Evolutionary conservation across 2,113 vertebrate species (phyloP).

Genomic region (Lycaon pictus): DNA sequence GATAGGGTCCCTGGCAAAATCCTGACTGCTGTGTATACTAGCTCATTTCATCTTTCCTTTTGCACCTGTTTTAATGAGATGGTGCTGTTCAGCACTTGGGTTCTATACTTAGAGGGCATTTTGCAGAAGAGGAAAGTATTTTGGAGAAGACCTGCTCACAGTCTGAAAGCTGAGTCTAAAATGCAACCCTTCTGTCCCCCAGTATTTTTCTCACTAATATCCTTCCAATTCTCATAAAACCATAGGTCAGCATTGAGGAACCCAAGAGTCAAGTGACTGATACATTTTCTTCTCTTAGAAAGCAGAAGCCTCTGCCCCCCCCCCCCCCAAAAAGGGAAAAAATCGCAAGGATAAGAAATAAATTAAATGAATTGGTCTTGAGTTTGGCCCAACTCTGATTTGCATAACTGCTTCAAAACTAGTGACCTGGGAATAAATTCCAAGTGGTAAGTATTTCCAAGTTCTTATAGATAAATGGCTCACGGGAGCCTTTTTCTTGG

Average conservation of each 20-base stretch:
- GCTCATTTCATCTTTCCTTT: neutral
- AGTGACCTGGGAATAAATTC: slow-evolving; percentile 68
- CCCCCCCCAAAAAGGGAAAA: neutral
- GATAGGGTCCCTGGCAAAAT: neutral
- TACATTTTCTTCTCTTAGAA: neutral
- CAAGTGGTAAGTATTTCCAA: slow-evolving; percentile 69
- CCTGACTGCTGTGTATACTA: too few species aligned
- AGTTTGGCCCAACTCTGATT: slow-evolving; percentile 33
- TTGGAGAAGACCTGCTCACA: neutral
- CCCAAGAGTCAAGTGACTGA: neutral
- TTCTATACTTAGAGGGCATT: neutral
- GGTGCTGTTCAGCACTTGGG: neutral
- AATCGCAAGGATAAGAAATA: slow-evolving; percentile 27
- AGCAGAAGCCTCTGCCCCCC: neutral
- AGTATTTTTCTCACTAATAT: neutral
- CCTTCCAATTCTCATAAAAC: neutral
- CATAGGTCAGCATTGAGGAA: neutral
- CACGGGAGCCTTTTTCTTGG: slow-evolving; percentile 65
- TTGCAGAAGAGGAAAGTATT: neutral
- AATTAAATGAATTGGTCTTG: slow-evolving; percentile 3
- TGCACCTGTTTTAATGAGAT: neutral
- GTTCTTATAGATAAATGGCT: slow-evolving; percentile 67
- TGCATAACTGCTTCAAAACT: slow-evolving; percentile 63
- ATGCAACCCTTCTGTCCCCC: neutral
- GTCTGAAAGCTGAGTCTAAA: neutral